Conservation (phyloP, 1,140 invertebrate genomes). For the Drosophila lowei region DNA sequence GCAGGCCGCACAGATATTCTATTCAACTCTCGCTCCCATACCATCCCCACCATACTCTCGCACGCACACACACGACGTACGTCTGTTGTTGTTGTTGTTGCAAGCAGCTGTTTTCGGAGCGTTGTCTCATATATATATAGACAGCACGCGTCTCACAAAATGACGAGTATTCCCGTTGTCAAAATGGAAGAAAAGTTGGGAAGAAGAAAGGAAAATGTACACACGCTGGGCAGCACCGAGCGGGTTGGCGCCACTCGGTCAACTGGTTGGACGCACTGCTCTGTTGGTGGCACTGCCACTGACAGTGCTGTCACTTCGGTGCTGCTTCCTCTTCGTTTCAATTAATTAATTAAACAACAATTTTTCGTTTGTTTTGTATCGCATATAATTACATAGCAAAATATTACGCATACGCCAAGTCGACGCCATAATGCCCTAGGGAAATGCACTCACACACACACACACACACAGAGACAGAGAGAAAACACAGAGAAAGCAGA, state of each 20-base stretch:
- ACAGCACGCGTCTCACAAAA: not conserved
- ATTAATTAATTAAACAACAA: slow-evolving; percentile 77
- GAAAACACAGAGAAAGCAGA: slow-evolving; percentile 15
- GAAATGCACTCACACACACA: slow-evolving; percentile 23
- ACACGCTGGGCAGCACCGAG: slow-evolving; percentile 20
- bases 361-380: slow-evolving; percentile 49
- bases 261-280: slow-evolving; percentile 44
- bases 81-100: slow-evolving; percentile 27
- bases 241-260: slow-evolving; percentile 67
- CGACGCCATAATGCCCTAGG: slow-evolving; percentile 55
- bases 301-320: slow-evolving; percentile 4
- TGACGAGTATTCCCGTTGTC: not conserved
- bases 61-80: slow-evolving; percentile 8
- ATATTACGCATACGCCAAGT: slow-evolving; percentile 70
- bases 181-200: not conserved
- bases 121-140: no score
- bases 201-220: not conserved
- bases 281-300: not conserved
- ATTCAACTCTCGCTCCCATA: slow-evolving; percentile 48
- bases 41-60: slow-evolving; percentile 1
- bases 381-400: slow-evolving; percentile 74
- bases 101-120: slow-evolving; percentile 61
- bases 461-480: slow-evolving; percentile 3
- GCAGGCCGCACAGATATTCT: slow-evolving; percentile 28
- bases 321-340: slow-evolving; percentile 43